Evolutionary conservation across 2,888 invertebrate species (phyloP), one percentile per base, ranked within the genome.

Genomic region (Tinea semifulvella): DNA sequence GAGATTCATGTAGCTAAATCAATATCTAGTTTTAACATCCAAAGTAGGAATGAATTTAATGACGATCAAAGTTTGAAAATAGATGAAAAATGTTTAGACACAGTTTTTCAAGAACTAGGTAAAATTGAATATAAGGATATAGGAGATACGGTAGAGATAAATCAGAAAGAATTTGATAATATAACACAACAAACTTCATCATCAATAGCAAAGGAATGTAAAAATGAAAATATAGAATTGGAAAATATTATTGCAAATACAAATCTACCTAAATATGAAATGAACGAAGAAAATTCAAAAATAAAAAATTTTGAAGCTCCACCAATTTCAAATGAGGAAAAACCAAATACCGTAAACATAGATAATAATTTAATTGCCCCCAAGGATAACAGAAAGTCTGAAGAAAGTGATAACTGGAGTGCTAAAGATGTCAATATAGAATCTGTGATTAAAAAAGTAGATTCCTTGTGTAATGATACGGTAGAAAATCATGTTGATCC

Each of bases 381-480:
- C n/a, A n/a, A 31, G 6, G 31, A 31, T 14, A 31, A 31, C 14
- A 36, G 36, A 10, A 36, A 36, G 18, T 36, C 18, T 10, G 36
- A 36, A 18, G 36, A 36, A 8, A 19, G 18, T 18, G 43, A 28
- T 27, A 43, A 17, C 20, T 91, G 91, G 91, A 88, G 88, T 25
- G 88, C 88, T 4, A 90, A 90, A 64, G 91, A 91, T 57, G 83
- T 90, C 1, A 91, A 90, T 57, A 89, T 91, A 50, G 91, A 91
- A 53, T 91, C 91, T 14, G 91, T 92, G 1, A 91, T 92, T 49
- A 91, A 91, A 65, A 90, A 89, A 56, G 87, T 89, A 0, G 89
- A 90, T 54, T 88, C 88, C 1, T 63, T 89, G 28, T 88, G 88
- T 62, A 75, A 68, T 50, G 79, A 82, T 48, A 50, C 54, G 19